Evolutionary conservation across 1,140 invertebrate genomes (phyloP).

Genomic region (Pantala flavescens): DNA sequence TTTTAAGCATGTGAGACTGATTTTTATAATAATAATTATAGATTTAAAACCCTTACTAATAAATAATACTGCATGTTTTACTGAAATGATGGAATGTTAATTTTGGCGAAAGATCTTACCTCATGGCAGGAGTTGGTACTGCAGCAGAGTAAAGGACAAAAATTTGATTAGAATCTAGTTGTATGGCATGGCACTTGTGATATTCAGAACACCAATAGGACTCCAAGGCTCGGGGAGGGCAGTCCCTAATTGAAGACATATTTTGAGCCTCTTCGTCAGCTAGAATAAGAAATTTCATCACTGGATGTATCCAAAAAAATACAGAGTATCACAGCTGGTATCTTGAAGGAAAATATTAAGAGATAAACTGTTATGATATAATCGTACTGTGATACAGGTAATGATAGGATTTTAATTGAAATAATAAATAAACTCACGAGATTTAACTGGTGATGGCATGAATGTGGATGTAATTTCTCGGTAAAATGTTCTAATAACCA

Average conservation of each 20-base stretch:
- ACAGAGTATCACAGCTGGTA: background rate
- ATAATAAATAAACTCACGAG: background rate
- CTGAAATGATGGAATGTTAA: background rate
- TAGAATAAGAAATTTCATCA: background rate
- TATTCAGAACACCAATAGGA: conserved; percentile 74
- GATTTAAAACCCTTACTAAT: too few relatives aligned
- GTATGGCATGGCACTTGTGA: conserved; percentile 67
- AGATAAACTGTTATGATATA: background rate
- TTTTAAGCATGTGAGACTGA: too few relatives aligned
- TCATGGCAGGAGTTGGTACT: conserved; percentile 56
- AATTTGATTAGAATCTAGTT: conserved; percentile 47
- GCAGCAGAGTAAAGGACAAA: conserved; percentile 55
- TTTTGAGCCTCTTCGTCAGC: background rate
- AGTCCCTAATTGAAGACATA: background rate
- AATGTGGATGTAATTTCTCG: background rate
- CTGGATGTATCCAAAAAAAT: background rate
- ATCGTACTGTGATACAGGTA: background rate
- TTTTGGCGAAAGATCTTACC: conserved; percentile 38
- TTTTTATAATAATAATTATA: too few relatives aligned
- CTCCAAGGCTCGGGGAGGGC: conserved; percentile 39
- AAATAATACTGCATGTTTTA: too few relatives aligned
- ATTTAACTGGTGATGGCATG: background rate
- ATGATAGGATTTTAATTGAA: background rate
- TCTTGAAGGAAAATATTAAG: background rate
- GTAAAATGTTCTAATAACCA: background rate